These are phyloP conservation scores for Parnassius mnemosyne DNA, from an alignment of 2,888 invertebrate genomes.

Conservation along the genomic window DNA sequence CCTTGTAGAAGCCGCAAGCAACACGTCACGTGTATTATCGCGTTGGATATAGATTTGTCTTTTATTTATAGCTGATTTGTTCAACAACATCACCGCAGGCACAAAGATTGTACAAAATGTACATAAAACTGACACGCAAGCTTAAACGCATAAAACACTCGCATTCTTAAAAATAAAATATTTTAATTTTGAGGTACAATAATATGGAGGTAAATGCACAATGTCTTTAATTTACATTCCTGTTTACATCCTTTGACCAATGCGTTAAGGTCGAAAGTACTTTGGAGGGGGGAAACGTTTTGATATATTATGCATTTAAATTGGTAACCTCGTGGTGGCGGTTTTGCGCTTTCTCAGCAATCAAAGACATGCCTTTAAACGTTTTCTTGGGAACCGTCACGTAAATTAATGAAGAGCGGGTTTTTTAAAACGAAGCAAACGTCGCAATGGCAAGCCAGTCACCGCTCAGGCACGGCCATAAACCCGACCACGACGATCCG, in stretches of 20 bases:
- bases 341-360: slow-evolving; percentile 27
- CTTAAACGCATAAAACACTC: slow-evolving; percentile 58
- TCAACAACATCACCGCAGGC: slow-evolving; percentile 18
- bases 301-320: slow-evolving; percentile 30
- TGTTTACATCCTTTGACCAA: slow-evolving; percentile 34
- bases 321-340: slow-evolving; percentile 44
- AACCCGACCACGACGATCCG: slow-evolving; percentile 33
- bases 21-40: slow-evolving; percentile 20
- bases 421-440: slow-evolving; percentile 47
- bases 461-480: slow-evolving; percentile 40
- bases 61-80: slow-evolving; percentile 21
- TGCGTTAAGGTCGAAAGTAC: slow-evolving; percentile 35
- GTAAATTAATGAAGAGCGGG: slow-evolving; percentile 66
- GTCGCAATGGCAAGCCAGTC: slow-evolving; percentile 46
- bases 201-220: slow-evolving; percentile 45
- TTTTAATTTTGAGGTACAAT: slow-evolving; percentile 49
- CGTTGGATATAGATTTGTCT: slow-evolving; percentile 17
- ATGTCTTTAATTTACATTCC: slow-evolving; percentile 34
- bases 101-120: slow-evolving; percentile 28
- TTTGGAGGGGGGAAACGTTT: slow-evolving; percentile 27
- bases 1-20: slow-evolving; percentile 20
- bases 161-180: slow-evolving; percentile 56
- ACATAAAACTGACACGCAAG: slow-evolving; percentile 48
- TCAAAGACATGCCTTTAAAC: slow-evolving; percentile 42
- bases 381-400: slow-evolving; percentile 59